phyloP scores from a whole-genome alignment of 2,797 vertebrate genomes.

The Gadopsis marmoratus region DNA sequence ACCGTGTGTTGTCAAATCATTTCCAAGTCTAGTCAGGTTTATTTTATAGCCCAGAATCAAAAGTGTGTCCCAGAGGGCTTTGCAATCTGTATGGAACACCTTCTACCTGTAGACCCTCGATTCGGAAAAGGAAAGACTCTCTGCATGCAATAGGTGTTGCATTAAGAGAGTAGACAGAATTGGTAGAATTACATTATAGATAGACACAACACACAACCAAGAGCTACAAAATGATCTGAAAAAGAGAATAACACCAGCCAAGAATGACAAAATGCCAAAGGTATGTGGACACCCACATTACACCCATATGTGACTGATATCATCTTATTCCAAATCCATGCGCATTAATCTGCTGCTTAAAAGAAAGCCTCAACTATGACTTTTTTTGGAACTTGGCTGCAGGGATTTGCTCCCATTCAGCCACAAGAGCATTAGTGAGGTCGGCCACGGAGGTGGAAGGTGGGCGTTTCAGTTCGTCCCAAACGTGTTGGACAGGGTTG shows the following conservation, averaged over 20 bases:
- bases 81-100: background rate
- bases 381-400: slow-evolving; percentile 13
- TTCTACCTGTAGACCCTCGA: background rate
- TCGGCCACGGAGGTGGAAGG: background rate
- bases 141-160: background rate
- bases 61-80: slow-evolving; percentile 10
- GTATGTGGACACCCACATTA: background rate
- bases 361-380: background rate
- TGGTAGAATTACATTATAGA: background rate
- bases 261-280: background rate
- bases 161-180: background rate
- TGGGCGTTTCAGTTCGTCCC: background rate
- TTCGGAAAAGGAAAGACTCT: background rate
- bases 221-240: background rate
- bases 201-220: background rate
- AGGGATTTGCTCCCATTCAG: slow-evolving; percentile 20
- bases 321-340: background rate
- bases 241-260: background rate
- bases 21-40: slow-evolving; percentile 37
- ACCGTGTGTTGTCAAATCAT: slow-evolving; percentile 34
- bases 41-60: slow-evolving; percentile 26
- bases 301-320: background rate
- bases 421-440: slow-evolving; percentile 18
- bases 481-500: slow-evolving; percentile 10
- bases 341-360: background rate